These are phyloP conservation scores for Macrochelys suwanniensis DNA, from an alignment of 2,797 vertebrate genomes.

Conservation along the genomic window DNA sequence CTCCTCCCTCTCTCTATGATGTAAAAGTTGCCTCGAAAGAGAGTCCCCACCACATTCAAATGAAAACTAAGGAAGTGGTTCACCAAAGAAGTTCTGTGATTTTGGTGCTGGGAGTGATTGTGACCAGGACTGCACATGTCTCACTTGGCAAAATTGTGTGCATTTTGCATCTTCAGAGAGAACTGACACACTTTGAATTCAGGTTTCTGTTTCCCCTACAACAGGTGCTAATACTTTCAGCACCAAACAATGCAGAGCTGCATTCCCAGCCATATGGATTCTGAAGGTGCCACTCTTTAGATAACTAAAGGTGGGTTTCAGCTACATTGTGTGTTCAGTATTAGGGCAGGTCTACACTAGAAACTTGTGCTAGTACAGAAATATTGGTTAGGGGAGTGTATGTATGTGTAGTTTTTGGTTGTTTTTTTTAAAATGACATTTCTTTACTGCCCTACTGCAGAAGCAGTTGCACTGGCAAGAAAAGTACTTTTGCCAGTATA, in stretches of 20 bases:
- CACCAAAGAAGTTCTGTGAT: background rate
- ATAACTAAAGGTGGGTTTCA: background rate
- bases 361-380: background rate
- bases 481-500: background rate
- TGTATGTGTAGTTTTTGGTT: fast-evolving
- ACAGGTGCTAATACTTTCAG: background rate
- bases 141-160: background rate
- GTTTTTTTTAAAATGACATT: fast-evolving
- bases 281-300: fast-evolving
- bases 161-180: background rate
- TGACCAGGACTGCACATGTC: background rate
- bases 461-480: background rate
- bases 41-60: background rate
- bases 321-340: background rate
- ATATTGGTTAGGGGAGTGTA: background rate
- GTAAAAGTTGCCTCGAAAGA: background rate
- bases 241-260: background rate
- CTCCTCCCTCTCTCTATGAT: background rate
- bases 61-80: background rate
- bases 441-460: background rate
- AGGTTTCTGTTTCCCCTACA: background rate
- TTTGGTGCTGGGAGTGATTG: background rate
- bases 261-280: background rate
- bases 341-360: background rate
- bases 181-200: background rate